These are phyloP conservation scores for Axea sp. DNA, from an alignment of 2,888 invertebrate species.

Conservation along the genomic window DNA sequence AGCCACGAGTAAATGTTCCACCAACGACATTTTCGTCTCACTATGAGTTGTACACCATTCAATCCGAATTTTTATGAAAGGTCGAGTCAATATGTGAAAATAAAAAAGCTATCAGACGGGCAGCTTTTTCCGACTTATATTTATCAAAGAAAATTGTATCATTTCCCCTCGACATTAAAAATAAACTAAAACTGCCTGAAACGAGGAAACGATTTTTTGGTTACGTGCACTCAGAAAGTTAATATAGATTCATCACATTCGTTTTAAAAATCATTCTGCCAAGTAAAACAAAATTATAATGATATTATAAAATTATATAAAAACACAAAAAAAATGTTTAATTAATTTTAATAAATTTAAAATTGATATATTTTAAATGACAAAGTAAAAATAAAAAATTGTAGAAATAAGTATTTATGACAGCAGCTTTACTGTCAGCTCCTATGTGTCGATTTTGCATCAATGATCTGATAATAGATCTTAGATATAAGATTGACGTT, in stretches of 20 bases:
- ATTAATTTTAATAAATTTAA: too few species aligned
- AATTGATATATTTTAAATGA: too few species aligned
- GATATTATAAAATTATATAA: too few species aligned
- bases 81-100: conserved; percentile 14
- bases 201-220: conserved; percentile 10
- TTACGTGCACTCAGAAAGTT: conserved; percentile 1
- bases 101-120: not conserved
- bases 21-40: not conserved
- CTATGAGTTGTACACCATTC: conserved; percentile 11
- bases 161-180: conserved; percentile 12
- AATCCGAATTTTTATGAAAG: conserved; percentile 15
- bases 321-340: too few species aligned
- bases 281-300: too few species aligned
- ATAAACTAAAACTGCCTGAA: conserved; percentile 7
- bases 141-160: conserved; percentile 34
- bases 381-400: too few species aligned
- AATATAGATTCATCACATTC: conserved; percentile 1
- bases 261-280: not conserved
- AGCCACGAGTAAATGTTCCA: not conserved
- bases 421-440: too few species aligned
- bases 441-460: too few species aligned
- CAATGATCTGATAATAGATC: too few species aligned
- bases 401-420: too few species aligned
- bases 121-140: conserved; percentile 32
- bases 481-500: too few species aligned